Conservation (phyloP, 2,113 vertebrate genomes). For the Australoheros scitulus region DNA sequence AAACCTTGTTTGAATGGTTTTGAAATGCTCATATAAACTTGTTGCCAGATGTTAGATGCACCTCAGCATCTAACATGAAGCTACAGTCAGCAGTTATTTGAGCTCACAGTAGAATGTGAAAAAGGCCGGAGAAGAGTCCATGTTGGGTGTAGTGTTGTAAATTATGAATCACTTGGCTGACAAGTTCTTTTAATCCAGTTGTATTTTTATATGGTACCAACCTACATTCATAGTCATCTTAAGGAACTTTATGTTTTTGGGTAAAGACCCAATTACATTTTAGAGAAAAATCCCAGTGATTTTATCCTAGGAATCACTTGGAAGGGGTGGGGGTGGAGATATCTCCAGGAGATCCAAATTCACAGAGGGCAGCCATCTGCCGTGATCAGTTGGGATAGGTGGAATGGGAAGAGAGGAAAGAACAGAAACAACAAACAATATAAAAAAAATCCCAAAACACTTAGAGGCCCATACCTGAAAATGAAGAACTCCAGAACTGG, state of each 20-base stretch:
- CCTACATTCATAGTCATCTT: not conserved
- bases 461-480: not conserved
- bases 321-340: not conserved
- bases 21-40: not conserved
- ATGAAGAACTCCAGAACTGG: not conserved
- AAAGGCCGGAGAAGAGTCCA: not conserved
- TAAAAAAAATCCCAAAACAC: rapidly evolving
- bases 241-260: not conserved
- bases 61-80: no score
- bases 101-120: no score
- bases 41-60: no score
- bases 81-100: no score
- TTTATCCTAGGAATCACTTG: not conserved
- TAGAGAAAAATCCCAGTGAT: not conserved
- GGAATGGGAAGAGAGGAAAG: not conserved
- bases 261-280: not conserved
- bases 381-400: not conserved
- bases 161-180: not conserved
- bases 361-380: constrained; percentile 6
- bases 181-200: not conserved
- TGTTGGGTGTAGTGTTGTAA: not conserved
- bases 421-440: not conserved
- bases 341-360: not conserved
- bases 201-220: no score
- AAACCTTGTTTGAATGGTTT: constrained; percentile 1